Evolutionary conservation across 2,113 vertebrate species (phyloP), one percentile per base, ranked within the genome.

Genomic region (Vidua macroura): DNA sequence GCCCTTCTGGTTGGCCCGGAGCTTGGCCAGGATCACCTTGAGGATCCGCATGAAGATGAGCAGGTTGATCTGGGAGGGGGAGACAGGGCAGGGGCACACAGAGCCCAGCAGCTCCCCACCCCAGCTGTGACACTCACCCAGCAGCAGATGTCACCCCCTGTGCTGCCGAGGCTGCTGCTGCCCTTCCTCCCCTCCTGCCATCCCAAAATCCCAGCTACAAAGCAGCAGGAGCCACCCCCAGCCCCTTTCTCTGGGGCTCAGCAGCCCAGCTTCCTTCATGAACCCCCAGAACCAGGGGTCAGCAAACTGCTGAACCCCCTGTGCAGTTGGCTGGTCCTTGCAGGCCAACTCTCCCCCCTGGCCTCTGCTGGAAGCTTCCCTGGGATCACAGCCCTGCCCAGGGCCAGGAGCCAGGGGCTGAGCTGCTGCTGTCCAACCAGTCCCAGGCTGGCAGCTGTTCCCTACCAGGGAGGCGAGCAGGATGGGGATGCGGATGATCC

Each of bases 401-500:
- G 48, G 16, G 24, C 59, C 0, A 0, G 44, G 52, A 62, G 18
- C 46, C 43, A 23, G 62, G n/a, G 30, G 4, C 53, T 15, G 37
- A 80, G 74, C 68, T 81, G 62, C 44, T 68, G 33, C 21, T 56
- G 12, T 20, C 37, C 12, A 0, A 24, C 43, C 14, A 11, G 49
- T 3, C 3, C 24, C 2, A 3, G 53, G 60, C 73, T n/a, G 35
- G 33, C 3, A 1, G 48, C 51, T 48, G 52, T 15, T 44, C 63
- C 97, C 85, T 97, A 98, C 98, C 82, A 98, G 62, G 33, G 98
- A 98, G n/a, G 97, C 97, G 13, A 98, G 97, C 69, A 98, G 97
- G 91, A 99, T 98, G 23, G 98, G 98, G 51, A 98, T 97, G 82
- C 98, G 98, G 88, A 99, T 98, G 67, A 99, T 98, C 98, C 98